A percentile compares a stretch with the other conserved stretches of the same genome.
These are phyloP conservation scores for Dasypolia templi DNA, from an alignment of 2,888 invertebrate species.

Conservation along the genomic window DNA sequence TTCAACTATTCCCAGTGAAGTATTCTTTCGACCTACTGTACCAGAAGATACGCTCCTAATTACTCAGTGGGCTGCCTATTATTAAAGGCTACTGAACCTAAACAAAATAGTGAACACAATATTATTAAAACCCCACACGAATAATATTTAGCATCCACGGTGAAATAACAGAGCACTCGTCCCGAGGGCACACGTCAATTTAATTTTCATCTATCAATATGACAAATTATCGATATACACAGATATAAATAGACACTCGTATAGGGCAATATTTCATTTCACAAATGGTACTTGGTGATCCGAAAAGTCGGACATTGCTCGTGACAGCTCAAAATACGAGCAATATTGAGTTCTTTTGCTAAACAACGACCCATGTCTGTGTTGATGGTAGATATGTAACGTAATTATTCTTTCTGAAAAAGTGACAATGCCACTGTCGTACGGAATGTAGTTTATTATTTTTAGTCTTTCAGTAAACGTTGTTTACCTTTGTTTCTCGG, in stretches of 20 bases:
- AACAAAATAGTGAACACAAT: background rate
- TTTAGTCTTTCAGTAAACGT: constrained; percentile 22
- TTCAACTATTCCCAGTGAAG: too few species aligned
- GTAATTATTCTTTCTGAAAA: constrained; percentile 58
- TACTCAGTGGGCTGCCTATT: background rate
- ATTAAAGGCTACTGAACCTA: background rate
- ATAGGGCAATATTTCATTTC: constrained; percentile 49
- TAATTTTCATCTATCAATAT: constrained; percentile 62
- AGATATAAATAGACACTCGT: constrained; percentile 41
- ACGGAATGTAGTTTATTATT: constrained; percentile 35
- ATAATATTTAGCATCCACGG: constrained; percentile 24
- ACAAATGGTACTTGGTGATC: constrained; percentile 58
- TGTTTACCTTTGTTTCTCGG: constrained; percentile 27
- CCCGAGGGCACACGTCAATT: constrained; percentile 52
- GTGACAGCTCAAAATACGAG: constrained; percentile 64
- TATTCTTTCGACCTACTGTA: background rate
- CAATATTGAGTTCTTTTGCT: constrained; percentile 57
- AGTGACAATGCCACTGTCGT: constrained; percentile 36
- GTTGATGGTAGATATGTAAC: constrained; percentile 45
- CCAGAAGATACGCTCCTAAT: background rate
- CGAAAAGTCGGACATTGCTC: constrained; percentile 62
- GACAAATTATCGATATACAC: constrained; percentile 57
- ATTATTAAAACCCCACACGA: constrained; percentile 22
- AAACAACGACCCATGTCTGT: constrained; percentile 63
- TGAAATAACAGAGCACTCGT: constrained; percentile 34